phyloP scores from a whole-genome alignment of 2,797 vertebrate species.

The Pagetopsis macropterus region DNA sequence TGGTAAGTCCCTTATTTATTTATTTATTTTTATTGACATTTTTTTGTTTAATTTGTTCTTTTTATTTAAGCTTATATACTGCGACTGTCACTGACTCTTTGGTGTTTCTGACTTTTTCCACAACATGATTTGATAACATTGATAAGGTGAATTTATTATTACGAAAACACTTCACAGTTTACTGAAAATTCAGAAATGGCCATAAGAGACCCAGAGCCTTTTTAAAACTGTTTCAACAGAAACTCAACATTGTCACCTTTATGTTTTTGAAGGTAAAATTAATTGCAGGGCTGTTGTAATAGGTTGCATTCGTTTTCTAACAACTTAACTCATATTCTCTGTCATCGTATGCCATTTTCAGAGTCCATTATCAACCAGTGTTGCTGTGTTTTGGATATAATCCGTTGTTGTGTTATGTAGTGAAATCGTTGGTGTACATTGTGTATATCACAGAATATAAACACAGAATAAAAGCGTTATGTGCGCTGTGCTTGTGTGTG shows the following conservation, averaged over 20 bases:
- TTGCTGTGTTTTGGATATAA: not conserved
- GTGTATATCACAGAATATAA: conserved; percentile 22
- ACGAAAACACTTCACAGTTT: not conserved
- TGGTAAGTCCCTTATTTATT: not conserved
- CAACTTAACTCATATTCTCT: not conserved
- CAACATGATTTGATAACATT: not conserved
- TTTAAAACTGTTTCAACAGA: not conserved
- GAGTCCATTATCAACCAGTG: not conserved
- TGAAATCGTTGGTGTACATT: conserved; percentile 2
- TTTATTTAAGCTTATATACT: not conserved
- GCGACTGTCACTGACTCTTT: not conserved
- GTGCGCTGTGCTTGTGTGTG: conserved; percentile 29
- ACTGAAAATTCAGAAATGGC: not conserved
- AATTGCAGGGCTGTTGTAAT: not conserved
- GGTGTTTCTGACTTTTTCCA: conserved; percentile 1
- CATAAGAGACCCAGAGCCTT: not conserved
- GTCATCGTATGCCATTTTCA: not conserved
- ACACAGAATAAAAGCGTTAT: conserved; percentile 14
- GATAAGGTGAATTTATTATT: not conserved
- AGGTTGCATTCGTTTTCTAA: not conserved
- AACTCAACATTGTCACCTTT: not conserved
- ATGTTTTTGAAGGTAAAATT: not conserved
- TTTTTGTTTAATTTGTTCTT: not conserved
- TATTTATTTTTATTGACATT: not conserved
- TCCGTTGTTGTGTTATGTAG: not conserved